Conservation (phyloP, 37 sponge, comb jelly and placozoan genomes). For the Cliona cf. orientalis region DNA sequence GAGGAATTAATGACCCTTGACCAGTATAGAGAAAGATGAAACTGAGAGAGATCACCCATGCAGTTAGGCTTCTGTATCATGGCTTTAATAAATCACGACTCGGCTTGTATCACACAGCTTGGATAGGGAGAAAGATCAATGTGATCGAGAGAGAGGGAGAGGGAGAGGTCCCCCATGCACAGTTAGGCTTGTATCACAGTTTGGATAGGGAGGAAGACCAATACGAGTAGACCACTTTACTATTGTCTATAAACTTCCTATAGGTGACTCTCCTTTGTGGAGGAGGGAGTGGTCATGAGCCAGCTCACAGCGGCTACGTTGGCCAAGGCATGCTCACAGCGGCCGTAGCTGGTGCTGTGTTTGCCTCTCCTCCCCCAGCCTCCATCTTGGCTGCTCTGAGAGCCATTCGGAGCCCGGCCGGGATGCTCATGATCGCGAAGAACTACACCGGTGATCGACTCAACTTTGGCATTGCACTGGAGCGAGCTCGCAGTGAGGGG, state of each 20-base stretch:
- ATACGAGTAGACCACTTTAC: too few relatives aligned
- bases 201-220: too few relatives aligned
- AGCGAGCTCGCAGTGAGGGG: slow-evolving; percentile 84
- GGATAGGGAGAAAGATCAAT: too few relatives aligned
- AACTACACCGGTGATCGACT: slow-evolving; percentile 98
- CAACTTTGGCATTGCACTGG: slow-evolving; percentile 95
- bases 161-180: too few relatives aligned
- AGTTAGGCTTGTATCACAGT: background rate
- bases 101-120: too few relatives aligned
- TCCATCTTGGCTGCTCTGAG: slow-evolving; percentile 80
- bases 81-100: too few relatives aligned
- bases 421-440: slow-evolving; percentile 89
- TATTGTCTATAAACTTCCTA: too few relatives aligned
- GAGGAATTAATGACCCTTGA: too few relatives aligned
- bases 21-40: too few relatives aligned
- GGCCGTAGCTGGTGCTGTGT: slow-evolving; percentile 94
- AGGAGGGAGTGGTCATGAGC: slow-evolving; percentile 99
- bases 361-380: slow-evolving; percentile 89
- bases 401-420: slow-evolving; percentile 78
- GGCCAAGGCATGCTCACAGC: slow-evolving; percentile 93
- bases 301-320: slow-evolving; percentile 92
- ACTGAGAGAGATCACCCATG: too few relatives aligned
- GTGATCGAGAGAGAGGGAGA: too few relatives aligned
- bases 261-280: slow-evolving; percentile 92
- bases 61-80: too few relatives aligned